phyloP scores from a whole-genome alignment of 1,140 invertebrate genomes.

The Lepidurus arcticus region DNA sequence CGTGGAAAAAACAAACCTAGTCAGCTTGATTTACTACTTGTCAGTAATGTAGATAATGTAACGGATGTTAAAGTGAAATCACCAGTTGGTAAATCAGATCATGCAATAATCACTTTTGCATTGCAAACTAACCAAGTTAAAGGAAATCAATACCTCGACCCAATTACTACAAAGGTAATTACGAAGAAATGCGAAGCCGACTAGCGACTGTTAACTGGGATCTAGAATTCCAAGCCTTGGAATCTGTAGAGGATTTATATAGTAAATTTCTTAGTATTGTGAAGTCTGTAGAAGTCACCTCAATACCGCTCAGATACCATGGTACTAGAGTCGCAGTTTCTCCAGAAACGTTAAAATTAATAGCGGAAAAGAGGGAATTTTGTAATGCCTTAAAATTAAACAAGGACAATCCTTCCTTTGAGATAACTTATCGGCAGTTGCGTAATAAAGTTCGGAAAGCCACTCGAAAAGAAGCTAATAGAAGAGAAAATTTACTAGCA shows the following conservation, averaged over 20 bases:
- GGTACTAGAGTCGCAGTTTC: background rate
- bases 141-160: background rate
- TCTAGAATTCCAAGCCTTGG: slow-evolving; percentile 18
- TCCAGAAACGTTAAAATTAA: background rate
- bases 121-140: slow-evolving; percentile 1
- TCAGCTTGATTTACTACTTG: slow-evolving; percentile 22
- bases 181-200: background rate
- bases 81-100: slow-evolving; percentile 26
- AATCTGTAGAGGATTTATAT: slow-evolving; percentile 24
- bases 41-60: slow-evolving; percentile 17
- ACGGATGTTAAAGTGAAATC: background rate
- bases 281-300: background rate
- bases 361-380: background rate
- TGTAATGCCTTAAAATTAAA: slow-evolving; percentile 15
- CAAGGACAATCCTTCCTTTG: background rate
- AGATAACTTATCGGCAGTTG: background rate
- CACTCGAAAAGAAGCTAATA: background rate
- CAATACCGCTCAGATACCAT: background rate
- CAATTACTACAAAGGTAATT: slow-evolving; percentile 26
- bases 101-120: slow-evolving; percentile 22
- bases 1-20: slow-evolving; percentile 21
- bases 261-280: background rate
- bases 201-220: slow-evolving; percentile 24
- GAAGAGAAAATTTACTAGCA: slow-evolving; percentile 26
- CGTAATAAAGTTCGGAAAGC: slow-evolving; percentile 24